Evolutionary conservation across 2,888 invertebrate species (phyloP).

Genomic region (Polydrusus cervinus): DNA sequence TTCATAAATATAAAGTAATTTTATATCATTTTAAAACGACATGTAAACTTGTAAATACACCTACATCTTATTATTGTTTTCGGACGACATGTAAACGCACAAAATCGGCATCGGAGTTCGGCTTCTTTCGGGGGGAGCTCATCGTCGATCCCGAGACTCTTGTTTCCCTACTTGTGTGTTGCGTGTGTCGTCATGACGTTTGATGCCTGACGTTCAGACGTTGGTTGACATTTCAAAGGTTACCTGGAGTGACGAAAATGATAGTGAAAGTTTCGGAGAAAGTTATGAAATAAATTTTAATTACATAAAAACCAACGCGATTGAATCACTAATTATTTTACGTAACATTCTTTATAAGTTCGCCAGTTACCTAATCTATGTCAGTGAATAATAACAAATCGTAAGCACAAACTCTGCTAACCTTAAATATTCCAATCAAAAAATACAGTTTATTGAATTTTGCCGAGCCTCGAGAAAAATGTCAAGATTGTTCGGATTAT

Average conservation of each 20-base stretch:
- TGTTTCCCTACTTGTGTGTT: no score
- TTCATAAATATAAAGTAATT: no score
- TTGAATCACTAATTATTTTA: slow-evolving; percentile 20
- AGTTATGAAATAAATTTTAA: slow-evolving; percentile 41
- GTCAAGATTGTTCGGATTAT: slow-evolving; percentile 81
- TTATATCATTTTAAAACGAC: no score
- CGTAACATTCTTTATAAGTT: slow-evolving; percentile 17
- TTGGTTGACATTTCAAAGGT: no score
- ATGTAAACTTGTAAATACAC: no score
- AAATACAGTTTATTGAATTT: slow-evolving; percentile 1
- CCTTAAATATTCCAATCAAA: neutral
- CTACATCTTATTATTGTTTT: no score
- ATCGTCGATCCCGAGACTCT: no score
- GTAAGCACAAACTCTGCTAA: slow-evolving; percentile 11
- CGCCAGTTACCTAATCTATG: slow-evolving; percentile 2
- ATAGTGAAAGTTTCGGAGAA: slow-evolving; percentile 39
- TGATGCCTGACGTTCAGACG: no score
- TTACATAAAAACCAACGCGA: slow-evolving; percentile 34
- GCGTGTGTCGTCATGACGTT: no score
- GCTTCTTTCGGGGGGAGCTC: no score
- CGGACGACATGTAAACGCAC: no score
- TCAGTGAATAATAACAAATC: slow-evolving; percentile 12
- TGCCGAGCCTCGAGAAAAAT: slow-evolving; percentile 53
- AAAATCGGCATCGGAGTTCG: no score
- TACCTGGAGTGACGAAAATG: slow-evolving; percentile 8